These are phyloP conservation scores for Hyperoplus immaculatus DNA, from an alignment of 2,797 vertebrate species.

Conservation along the genomic window DNA sequence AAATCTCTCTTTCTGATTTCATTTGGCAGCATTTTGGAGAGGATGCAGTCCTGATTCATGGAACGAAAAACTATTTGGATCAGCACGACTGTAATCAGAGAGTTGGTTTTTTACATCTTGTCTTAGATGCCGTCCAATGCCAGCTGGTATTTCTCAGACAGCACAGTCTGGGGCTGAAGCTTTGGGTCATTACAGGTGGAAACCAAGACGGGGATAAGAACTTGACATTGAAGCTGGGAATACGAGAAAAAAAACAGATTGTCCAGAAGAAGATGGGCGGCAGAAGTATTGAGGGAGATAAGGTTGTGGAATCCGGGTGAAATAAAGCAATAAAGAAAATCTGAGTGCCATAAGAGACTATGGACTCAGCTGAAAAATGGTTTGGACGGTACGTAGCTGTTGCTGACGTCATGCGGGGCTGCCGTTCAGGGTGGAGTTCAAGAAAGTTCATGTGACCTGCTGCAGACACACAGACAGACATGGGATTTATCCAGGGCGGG, in stretches of 20 bases:
- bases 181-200: slow-evolving; percentile 1
- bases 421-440: slow-evolving; percentile 45
- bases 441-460: slow-evolving; percentile 60
- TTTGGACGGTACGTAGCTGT: slow-evolving; percentile 18
- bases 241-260: neutral
- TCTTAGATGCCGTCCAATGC: slow-evolving; percentile 51
- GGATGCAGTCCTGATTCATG: slow-evolving; percentile 65
- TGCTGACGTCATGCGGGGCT: slow-evolving; percentile 39
- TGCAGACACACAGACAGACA: slow-evolving; percentile 61
- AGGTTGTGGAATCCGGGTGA: slow-evolving; percentile 5
- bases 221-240: slow-evolving; percentile 18
- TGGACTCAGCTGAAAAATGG: slow-evolving; percentile 1
- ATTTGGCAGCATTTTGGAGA: slow-evolving; percentile 43
- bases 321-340: slow-evolving; percentile 34
- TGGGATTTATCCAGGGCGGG: slow-evolving; percentile 67
- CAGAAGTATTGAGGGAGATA: slow-evolving; percentile 14
- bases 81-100: slow-evolving; percentile 47
- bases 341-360: slow-evolving; percentile 26
- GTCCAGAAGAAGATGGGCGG: neutral
- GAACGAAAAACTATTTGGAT: slow-evolving; percentile 34
- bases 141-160: slow-evolving; percentile 41
- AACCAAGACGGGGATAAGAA: slow-evolving; percentile 15
- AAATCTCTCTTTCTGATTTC: slow-evolving; percentile 42
- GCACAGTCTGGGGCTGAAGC: slow-evolving; percentile 5
- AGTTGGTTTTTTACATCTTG: slow-evolving; percentile 26